Conservation (phyloP, 1,140 invertebrate genomes). For the Heliothis subflexa region DNA sequence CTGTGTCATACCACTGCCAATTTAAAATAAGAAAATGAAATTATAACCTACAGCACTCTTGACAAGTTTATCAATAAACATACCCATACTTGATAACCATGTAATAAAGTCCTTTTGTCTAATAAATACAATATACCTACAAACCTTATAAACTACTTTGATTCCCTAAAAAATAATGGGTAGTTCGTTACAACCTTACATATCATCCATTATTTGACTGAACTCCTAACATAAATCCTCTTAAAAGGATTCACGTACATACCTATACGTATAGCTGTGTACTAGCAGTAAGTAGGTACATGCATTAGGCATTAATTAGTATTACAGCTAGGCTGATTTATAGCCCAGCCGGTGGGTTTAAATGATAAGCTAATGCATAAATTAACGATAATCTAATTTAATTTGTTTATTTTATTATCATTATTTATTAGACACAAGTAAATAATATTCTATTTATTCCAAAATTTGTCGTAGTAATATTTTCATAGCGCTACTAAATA, state of each 20-base stretch:
- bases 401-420: conserved; percentile 10
- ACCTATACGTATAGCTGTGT: neutral
- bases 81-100: no score
- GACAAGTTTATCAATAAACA: no score
- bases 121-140: neutral
- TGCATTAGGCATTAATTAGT: conserved; percentile 21
- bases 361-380: conserved; percentile 31
- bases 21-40: neutral
- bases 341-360: neutral
- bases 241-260: neutral
- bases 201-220: no score
- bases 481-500: neutral
- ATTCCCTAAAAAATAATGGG: neutral
- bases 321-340: conserved; percentile 12
- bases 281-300: neutral
- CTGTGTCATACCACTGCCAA: neutral
- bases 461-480: neutral
- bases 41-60: no score
- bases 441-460: no score
- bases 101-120: neutral
- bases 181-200: neutral
- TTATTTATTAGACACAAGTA: no score
- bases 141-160: neutral
- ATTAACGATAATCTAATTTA: conserved; percentile 34
- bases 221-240: no score